Evolutionary conservation across 2,113 vertebrate species (phyloP), one percentile per base, ranked within the genome.

Genomic region (Limnothrissa miodon): DNA sequence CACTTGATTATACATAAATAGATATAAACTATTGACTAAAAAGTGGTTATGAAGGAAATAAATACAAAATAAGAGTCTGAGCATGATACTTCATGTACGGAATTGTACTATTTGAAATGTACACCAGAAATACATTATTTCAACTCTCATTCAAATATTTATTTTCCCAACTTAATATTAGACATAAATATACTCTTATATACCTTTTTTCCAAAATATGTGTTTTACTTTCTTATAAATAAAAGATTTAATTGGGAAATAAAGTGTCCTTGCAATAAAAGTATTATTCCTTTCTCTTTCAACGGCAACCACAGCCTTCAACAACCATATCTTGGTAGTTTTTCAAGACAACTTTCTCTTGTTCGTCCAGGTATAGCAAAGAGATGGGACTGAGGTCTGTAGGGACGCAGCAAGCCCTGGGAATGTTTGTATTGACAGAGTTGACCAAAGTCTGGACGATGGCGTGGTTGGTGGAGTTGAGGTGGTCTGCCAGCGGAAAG

Each of bases 11-110:
- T 93, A 96, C 92, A 97, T 96, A 96, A 96, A 97, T 96, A 96
- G 94, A 96, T 96, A 96, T 95, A 92, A 94, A 89, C 95, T 96
- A 96, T 96, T 95, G 92, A 95, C 95, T 96, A 96, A 95, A 86
- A 96, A 96, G 95, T 96, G 95, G 95, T 96, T 97, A 96, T 95
- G 95, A 96, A 96, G 95, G 94, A 95, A 97, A 97, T 97, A 97
- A 97, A 97, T 96, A 96, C 96, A 96, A 96, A 96, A 96, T 96
- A 96, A 92, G 91, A 96, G 95, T 97, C 95, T 95, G 95, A 96
- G 93, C 95, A 95, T 95, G 96, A 96, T 96, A 96, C 96, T 96
- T 97, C 95, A 96, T 96, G 95, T 96, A 95, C 94, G 95, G 94
- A 90, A 92, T 92, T 94, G 91, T 94, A 94, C 95, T 95, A 95